Conservation (phyloP, 2,797 vertebrate species). For the Ictinia mississippiensis region DNA sequence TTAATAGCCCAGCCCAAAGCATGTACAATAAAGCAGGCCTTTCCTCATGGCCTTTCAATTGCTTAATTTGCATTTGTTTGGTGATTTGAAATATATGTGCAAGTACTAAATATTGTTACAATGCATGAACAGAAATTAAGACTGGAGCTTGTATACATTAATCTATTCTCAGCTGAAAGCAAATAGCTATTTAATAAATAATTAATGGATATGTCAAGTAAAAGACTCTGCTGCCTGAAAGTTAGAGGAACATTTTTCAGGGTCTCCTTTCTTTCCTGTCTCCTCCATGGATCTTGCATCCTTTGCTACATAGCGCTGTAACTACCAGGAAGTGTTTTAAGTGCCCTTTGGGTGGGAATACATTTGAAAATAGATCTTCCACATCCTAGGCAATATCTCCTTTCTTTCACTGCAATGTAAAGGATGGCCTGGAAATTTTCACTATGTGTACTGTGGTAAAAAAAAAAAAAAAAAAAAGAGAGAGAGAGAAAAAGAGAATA, state of each 20-base stretch:
- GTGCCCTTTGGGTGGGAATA: background rate
- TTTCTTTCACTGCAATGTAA: background rate
- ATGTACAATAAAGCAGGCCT: background rate
- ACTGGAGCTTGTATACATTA: background rate
- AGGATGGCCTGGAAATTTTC: background rate
- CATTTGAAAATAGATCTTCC: background rate
- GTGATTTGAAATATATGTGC: background rate
- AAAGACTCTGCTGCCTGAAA: background rate
- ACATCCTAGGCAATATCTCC: background rate
- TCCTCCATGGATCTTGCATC: background rate
- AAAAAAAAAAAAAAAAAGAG: background rate
- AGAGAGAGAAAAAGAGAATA: background rate
- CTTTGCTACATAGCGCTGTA: background rate
- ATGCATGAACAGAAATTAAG: background rate
- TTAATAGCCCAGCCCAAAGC: background rate
- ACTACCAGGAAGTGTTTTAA: background rate
- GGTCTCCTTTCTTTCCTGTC: background rate
- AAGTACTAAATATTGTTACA: background rate
- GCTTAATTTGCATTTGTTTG: background rate
- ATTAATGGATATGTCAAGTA: background rate
- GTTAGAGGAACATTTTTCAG: background rate
- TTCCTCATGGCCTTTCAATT: background rate
- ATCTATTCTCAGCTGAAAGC: background rate
- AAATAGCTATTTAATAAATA: background rate
- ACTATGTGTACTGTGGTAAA: background rate